A percentile compares a stretch with the other conserved stretches of the same genome.
Conservation (phyloP, 2,797 vertebrate species). For the Clamator glandarius region DNA sequence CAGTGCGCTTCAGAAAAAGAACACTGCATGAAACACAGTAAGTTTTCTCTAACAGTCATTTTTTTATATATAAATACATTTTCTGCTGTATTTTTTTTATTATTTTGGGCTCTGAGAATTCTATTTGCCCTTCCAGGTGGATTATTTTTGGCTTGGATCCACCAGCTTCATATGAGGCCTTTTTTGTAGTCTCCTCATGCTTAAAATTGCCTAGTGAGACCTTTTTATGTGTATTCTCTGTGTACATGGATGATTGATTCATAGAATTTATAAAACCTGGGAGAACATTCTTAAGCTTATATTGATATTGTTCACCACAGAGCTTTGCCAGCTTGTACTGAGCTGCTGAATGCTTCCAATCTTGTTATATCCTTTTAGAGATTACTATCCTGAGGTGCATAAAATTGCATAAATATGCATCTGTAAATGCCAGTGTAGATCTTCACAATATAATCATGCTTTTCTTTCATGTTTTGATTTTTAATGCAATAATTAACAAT, state of each 20-base stretch:
- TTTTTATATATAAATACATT: background rate
- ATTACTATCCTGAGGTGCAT: background rate
- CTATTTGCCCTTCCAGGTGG: background rate
- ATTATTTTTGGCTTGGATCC: background rate
- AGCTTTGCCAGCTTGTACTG: background rate
- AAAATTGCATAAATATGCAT: constrained; percentile 40
- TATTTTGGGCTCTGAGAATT: background rate
- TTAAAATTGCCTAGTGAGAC: background rate
- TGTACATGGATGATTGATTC: background rate
- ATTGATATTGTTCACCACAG: background rate
- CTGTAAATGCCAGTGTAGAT: background rate
- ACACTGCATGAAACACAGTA: constrained; percentile 80
- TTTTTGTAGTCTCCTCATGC: background rate
- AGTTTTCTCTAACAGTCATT: constrained; percentile 2
- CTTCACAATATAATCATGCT: background rate
- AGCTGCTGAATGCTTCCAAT: background rate
- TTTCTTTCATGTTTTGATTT: constrained; percentile 35
- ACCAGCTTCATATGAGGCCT: background rate
- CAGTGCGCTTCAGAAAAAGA: constrained; percentile 72
- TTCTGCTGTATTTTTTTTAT: background rate
- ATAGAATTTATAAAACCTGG: background rate
- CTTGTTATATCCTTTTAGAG: background rate
- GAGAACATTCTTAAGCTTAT: background rate
- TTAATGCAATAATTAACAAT: background rate
- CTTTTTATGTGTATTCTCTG: background rate